Base-by-base conservation (phyloP, 1,140 invertebrate species). In the Pseudoatta argentina region DNA sequence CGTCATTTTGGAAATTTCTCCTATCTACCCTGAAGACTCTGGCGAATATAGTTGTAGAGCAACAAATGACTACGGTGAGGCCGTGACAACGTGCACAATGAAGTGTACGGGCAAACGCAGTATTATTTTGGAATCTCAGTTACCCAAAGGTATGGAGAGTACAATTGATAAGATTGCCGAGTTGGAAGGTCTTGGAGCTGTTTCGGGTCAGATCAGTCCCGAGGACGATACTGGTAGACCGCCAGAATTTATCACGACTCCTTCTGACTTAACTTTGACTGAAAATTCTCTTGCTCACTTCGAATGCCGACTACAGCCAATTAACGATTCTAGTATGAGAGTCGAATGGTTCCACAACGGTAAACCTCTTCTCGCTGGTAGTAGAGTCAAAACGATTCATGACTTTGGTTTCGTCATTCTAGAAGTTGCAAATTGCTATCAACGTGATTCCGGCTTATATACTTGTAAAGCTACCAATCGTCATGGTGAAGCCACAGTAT, bases 321-420 rank as follows among this genome's bases (percentile, higher is more conserved):
- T 98, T 10, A 98, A 98, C 91, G 98, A 99, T 95, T 97, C 98
- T 1, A 98, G 97, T 82, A 98, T 99, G 97, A 96, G 97, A 88
- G 98, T 99, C 18, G 98, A 99, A 95, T 99, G 98, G 98, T 99
- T 97, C 96, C 98, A 99, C 90, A 99, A 99, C 94, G 98, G 98
- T 51, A 98, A 99, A 95, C 96, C 98, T 12, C 95, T 99, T 64
- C 97, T 97, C 91, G 97, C 98, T 86, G 98, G 98, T 67, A 98
- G 98, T 10, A 96, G 98, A 94, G 97, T 98, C 77, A 98, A 98
- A 93, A 98, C 98, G 0, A 98, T 98, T 82, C 98, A 98, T 90
- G 98, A 99, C 92, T 99, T 99, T 95, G 98, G 98, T 44, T 99
- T 98, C 92, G 98, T 99, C 3, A 99, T 99, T 91, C 95, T 99